A percentile compares a stretch with the other conserved stretches of the same genome.
Evolutionary conservation across 2,797 vertebrate genomes (phyloP).

Genomic region (Pseudochirops corinnae): DNA sequence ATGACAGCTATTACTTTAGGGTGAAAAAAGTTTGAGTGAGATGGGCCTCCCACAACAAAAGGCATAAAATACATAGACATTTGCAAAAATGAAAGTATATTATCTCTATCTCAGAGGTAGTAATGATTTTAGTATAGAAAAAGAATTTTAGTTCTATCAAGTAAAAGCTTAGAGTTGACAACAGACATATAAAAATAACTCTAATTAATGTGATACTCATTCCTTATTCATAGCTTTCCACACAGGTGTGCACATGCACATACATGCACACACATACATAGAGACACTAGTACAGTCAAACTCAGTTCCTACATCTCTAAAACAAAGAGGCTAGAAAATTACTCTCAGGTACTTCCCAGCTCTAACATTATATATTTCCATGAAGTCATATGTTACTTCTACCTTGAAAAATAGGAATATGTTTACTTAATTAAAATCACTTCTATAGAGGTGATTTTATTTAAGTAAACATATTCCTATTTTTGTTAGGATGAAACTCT

Average conservation of each 20-base stretch:
- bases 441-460: neutral
- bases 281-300: neutral
- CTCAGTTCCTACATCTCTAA: neutral
- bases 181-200: neutral
- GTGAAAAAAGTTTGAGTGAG: neutral
- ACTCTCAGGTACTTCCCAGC: neutral
- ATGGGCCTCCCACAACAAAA: neutral
- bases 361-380: neutral
- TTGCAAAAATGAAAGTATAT: neutral
- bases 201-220: neutral
- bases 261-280: neutral
- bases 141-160: neutral
- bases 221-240: neutral
- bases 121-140: neutral
- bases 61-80: neutral
- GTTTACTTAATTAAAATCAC: neutral
- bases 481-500: too few species aligned
- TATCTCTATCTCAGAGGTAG: neutral
- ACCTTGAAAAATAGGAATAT: neutral
- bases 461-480: too few species aligned
- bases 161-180: neutral
- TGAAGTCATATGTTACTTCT: neutral
- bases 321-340: neutral
- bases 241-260: too few species aligned
- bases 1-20: slow-evolving; percentile 13